Percentiles rank a stretch among this genome's conserved stretches.
These are phyloP conservation scores for Phyllostomus hastatus DNA, from an alignment of 2,113 vertebrate genomes.

Conservation along the genomic window DNA sequence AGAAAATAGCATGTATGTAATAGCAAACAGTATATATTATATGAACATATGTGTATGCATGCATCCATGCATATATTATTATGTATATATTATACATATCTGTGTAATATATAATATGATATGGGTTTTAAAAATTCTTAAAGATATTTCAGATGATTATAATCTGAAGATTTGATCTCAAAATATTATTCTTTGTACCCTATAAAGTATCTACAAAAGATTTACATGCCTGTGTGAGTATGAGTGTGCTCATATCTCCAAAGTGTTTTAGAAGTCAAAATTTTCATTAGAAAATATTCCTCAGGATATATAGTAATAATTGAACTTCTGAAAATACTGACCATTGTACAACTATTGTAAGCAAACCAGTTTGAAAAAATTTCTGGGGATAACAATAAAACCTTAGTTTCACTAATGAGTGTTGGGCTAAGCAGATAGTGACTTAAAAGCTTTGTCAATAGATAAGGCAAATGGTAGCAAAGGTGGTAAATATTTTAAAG, in stretches of 20 bases:
- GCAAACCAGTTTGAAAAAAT: neutral
- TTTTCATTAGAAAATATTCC: neutral
- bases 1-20: neutral
- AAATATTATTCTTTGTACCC: neutral
- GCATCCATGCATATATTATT: neutral
- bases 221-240: neutral
- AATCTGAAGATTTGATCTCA: neutral
- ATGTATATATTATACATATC: neutral
- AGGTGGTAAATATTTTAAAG: neutral
- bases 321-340: neutral
- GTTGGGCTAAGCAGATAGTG: neutral
- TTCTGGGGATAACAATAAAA: neutral
- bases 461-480: neutral
- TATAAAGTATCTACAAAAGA: neutral
- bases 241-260: neutral
- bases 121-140: neutral
- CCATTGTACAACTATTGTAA: neutral
- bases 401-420: neutral
- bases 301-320: neutral
- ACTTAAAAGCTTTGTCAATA: neutral
- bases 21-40: neutral
- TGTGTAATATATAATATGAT: neutral
- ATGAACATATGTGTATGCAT: neutral
- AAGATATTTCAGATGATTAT: neutral
- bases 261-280: neutral